Conservation (phyloP, 2,113 vertebrate genomes). For the Hippoglossus stenolepis region DNA sequence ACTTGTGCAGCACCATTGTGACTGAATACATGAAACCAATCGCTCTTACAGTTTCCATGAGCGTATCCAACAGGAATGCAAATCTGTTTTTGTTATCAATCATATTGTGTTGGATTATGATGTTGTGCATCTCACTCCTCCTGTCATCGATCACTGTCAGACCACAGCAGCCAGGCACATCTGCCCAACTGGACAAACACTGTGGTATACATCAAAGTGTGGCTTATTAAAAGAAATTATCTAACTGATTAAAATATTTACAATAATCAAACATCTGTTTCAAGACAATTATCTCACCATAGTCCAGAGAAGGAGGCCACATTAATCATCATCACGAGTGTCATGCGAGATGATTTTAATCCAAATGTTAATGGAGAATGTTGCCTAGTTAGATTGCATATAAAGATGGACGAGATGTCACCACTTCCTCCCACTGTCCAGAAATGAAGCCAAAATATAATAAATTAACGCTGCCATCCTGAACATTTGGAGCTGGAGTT, state of each 20-base stretch:
- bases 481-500: too few relatives aligned
- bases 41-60: not conserved
- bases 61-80: constrained; percentile 9
- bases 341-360: too few relatives aligned
- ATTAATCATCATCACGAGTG: constrained; percentile 43
- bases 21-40: not conserved
- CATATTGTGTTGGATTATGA: constrained; percentile 29
- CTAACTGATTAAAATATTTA: not conserved
- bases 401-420: too few relatives aligned
- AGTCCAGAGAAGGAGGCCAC: not conserved
- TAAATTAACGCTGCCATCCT: too few relatives aligned
- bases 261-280: constrained; percentile 45
- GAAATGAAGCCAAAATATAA: too few relatives aligned
- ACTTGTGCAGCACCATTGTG: not conserved
- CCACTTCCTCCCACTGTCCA: too few relatives aligned
- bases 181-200: constrained; percentile 38
- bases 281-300: constrained; percentile 49
- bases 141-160: constrained; percentile 51
- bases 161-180: constrained; percentile 39
- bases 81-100: constrained; percentile 29
- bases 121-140: constrained; percentile 12
- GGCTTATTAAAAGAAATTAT: constrained; percentile 52
- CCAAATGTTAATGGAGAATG: too few relatives aligned
- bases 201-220: constrained; percentile 15
- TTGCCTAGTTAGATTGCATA: too few relatives aligned